Evolutionary conservation across 2,888 invertebrate species (phyloP), one percentile per base, ranked within the genome.

Genomic region (Eupithecia dodoneata): DNA sequence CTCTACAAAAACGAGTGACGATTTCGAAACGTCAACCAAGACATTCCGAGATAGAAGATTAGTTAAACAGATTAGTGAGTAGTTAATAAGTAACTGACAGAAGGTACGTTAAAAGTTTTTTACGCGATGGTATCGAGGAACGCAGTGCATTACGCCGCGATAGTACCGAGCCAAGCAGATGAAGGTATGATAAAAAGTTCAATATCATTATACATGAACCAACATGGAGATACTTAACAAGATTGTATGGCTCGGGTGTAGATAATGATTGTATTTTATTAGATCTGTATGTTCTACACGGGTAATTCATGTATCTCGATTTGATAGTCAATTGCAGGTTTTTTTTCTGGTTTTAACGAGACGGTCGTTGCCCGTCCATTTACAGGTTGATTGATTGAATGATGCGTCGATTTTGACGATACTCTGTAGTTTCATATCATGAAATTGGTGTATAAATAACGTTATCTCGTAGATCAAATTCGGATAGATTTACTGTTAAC

Each of bases 241-340:
- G 92, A 92, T 92, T 90, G 91, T 91, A 86, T 87, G 88, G 85
- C 90, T 86, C 89, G 86, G 89, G 85, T 85, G 85, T 81, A 85
- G 88, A 90, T 92, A 93, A 92, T 92, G 89, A 91, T 85, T 87
- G 89, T 91, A 89, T 90, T 90, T 91, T 90, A 91, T 91, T 91
- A 86, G 84, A 83, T 83, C 83, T 85, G 84, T 87, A 85, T 87
- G 87, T 87, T 85, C 87, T 87, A 89, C 88, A 87, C 82, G 85
- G 83, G 81, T 86, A 83, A 84, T 82, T 85, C 85, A 84, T 87
- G 88, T 90, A 85, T 87, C 84, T 87, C 85, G 85, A 86, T 86
- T 85, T 81, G 85, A 85, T 84, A 77, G 85, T 76, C 80, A 80
- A 79, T 82, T 80, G 81, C 78, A 49, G 74, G 80, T 72, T 78